Evolutionary conservation across 2,113 vertebrate genomes (phyloP).

Genomic region (Phrynosoma blainvillii): DNA sequence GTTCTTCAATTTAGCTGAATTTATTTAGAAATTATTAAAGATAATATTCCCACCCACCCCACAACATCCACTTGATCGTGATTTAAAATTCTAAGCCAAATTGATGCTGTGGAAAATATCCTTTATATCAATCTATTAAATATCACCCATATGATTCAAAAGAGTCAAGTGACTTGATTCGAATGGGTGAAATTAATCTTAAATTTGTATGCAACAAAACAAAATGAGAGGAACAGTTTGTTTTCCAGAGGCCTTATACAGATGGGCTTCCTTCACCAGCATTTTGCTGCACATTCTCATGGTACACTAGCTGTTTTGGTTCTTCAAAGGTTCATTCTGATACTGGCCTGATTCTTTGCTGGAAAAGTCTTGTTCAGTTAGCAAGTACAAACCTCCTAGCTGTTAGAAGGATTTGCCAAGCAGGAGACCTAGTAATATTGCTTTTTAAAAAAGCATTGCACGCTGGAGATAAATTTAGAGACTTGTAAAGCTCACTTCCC

Average conservation of each 20-base stretch:
- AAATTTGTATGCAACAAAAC: background rate
- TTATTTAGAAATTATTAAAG: background rate
- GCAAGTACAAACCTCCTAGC: background rate
- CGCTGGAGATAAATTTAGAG: background rate
- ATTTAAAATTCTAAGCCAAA: background rate
- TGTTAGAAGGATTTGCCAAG: background rate
- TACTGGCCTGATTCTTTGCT: no score
- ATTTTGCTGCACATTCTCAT: background rate
- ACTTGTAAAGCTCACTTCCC: background rate
- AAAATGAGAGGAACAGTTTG: background rate
- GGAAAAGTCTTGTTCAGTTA: no score
- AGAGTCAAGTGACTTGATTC: background rate
- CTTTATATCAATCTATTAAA: background rate
- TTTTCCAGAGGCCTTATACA: background rate
- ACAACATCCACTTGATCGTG: no score
- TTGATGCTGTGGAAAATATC: background rate
- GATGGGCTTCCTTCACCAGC: background rate
- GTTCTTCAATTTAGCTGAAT: background rate
- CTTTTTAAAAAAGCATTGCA: background rate
- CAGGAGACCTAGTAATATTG: background rate
- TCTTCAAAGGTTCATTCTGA: no score
- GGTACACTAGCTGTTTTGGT: background rate
- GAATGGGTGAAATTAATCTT: background rate
- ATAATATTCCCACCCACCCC: background rate
- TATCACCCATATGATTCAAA: background rate